phyloP scores from a whole-genome alignment of 2,797 vertebrate genomes.

The Morus bassanus region DNA sequence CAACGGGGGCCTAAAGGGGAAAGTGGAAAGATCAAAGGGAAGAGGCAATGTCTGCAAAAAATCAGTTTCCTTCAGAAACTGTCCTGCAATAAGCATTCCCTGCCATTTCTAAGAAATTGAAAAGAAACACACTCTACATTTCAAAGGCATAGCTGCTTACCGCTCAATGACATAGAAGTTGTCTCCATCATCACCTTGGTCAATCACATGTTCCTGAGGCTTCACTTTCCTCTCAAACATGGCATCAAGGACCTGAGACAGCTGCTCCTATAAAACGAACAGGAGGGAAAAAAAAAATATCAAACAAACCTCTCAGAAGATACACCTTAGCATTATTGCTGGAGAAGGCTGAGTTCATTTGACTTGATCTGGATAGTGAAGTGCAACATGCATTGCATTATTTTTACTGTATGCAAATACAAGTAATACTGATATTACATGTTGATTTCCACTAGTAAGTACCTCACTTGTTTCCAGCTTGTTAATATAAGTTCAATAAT shows the following conservation, averaged over 20 bases:
- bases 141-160: slow-evolving; percentile 70
- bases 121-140: neutral
- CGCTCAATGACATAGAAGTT: slow-evolving; percentile 98
- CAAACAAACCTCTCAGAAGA: neutral
- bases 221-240: slow-evolving; percentile 95
- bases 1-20: neutral
- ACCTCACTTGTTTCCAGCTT: neutral
- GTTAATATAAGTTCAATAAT: neutral
- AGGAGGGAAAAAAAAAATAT: no score
- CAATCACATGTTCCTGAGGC: slow-evolving; percentile 92
- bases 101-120: neutral
- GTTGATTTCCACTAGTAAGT: neutral
- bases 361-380: neutral
- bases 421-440: neutral
- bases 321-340: neutral
- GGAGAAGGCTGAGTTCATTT: accelerated
- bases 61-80: neutral
- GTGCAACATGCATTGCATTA: neutral
- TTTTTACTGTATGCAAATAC: neutral
- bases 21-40: neutral
- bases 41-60: neutral
- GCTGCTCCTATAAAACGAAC: slow-evolving; percentile 84
- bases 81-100: neutral
- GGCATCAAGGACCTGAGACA: slow-evolving; percentile 96
- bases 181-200: slow-evolving; percentile 97